A percentile compares a stretch with the other conserved stretches of the same genome.
phyloP scores from a whole-genome alignment of 2,113 vertebrate genomes.

The Theropithecus gelada region DNA sequence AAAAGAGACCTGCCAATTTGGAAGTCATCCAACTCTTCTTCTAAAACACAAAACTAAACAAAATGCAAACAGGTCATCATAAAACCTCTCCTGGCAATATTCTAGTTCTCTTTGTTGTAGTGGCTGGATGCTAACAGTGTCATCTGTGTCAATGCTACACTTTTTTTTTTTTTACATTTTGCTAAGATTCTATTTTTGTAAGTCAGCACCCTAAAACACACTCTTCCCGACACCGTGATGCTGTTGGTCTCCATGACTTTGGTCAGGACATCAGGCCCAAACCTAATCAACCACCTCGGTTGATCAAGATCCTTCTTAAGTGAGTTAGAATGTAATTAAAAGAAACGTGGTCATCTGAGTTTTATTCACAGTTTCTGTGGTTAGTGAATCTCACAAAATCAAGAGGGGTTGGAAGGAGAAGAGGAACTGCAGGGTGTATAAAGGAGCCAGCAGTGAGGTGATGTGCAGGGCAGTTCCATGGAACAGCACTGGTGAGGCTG shows the following conservation, averaged over 20 bases:
- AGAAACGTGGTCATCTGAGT: background rate
- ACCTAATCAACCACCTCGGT: background rate
- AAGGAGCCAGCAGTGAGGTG: background rate
- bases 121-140: no score
- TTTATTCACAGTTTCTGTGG: background rate
- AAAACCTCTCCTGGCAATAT: background rate
- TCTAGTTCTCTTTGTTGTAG: background rate
- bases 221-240: background rate
- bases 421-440: background rate
- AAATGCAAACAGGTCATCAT: background rate
- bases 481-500: background rate
- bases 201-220: background rate
- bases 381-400: background rate
- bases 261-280: background rate
- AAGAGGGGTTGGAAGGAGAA: background rate
- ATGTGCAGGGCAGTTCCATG: background rate
- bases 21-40: background rate
- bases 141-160: accelerated
- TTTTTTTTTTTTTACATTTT: background rate
- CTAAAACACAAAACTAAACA: background rate
- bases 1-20: background rate
- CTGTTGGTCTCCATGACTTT: background rate
- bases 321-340: background rate
- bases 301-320: background rate
- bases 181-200: background rate